phyloP scores from a whole-genome alignment of 2,113 vertebrate genomes.

The Alectura lathami region DNA sequence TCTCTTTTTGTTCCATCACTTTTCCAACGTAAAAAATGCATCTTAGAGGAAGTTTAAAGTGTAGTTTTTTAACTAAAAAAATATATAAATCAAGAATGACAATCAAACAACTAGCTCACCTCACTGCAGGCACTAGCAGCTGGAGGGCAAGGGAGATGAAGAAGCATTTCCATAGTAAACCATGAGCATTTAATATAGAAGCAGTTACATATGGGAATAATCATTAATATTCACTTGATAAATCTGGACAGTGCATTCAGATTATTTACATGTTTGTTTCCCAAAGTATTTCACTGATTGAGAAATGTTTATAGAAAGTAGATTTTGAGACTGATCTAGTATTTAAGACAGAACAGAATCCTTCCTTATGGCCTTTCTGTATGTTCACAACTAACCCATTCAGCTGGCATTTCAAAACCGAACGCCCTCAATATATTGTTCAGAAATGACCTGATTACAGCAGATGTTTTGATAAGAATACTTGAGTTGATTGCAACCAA shows the following conservation, averaged over 20 bases:
- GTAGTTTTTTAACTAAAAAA: background rate
- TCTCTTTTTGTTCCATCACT: background rate
- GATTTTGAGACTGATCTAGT: background rate
- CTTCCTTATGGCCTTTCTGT: background rate
- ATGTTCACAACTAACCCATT: background rate
- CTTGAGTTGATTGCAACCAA: background rate
- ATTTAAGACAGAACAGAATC: background rate
- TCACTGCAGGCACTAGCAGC: background rate
- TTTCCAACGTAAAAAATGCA: background rate
- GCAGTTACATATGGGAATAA: background rate
- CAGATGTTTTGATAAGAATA: background rate
- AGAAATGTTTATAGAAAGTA: background rate
- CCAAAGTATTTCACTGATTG: background rate
- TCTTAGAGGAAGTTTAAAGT: background rate
- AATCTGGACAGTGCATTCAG: background rate
- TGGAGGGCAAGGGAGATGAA: background rate
- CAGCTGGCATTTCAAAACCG: background rate
- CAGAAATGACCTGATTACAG: background rate
- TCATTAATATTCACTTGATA: background rate
- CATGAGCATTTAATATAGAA: background rate
- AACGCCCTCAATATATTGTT: background rate
- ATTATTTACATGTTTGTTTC: background rate
- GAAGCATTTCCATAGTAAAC: background rate
- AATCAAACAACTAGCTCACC: background rate
- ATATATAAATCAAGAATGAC: background rate